A percentile compares a stretch with the other conserved stretches of the same genome.
phyloP scores from a whole-genome alignment of 1,140 invertebrate genomes.

The Lasaia peninsularis region DNA sequence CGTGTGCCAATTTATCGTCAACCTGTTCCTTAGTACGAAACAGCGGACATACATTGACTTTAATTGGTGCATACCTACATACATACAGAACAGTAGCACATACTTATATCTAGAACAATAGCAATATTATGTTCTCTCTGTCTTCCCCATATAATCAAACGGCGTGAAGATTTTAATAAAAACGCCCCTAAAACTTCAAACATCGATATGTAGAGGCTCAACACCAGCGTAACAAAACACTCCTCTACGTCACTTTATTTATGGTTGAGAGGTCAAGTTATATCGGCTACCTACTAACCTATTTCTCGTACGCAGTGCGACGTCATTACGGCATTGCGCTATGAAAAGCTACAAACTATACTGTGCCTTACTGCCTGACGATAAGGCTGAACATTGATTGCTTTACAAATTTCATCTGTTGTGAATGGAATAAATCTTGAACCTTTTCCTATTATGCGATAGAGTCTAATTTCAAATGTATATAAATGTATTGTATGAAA shows the following conservation, averaged over 20 bases:
- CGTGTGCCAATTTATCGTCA: too few species aligned
- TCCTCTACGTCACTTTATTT: slow-evolving; percentile 11
- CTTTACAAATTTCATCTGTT: neutral
- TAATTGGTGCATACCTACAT: too few species aligned
- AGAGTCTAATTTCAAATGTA: slow-evolving; percentile 31
- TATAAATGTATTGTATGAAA: neutral
- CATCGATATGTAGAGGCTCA: neutral
- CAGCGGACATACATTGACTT: too few species aligned
- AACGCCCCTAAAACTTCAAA: neutral
- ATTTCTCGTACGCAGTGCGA: slow-evolving; percentile 52
- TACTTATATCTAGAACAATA: too few species aligned
- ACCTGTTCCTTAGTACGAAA: too few species aligned
- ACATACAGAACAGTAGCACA: too few species aligned
- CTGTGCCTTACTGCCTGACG: slow-evolving; percentile 16
- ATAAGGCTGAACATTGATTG: neutral
- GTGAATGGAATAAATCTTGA: neutral
- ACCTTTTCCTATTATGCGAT: slow-evolving; percentile 10
- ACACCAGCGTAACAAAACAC: slow-evolving; percentile 13
- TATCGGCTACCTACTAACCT: slow-evolving; percentile 43
- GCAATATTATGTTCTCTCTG: too few species aligned
- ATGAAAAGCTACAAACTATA: slow-evolving; percentile 25
- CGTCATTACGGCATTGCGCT: slow-evolving; percentile 51
- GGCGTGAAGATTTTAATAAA: neutral
- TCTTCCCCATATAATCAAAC: too few species aligned
- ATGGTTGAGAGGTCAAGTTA: slow-evolving; percentile 26